Percentiles rank a stretch among this genome's conserved stretches.
Conservation (phyloP, 37 sponge, comb jelly and placozoan species). For the Beroe ovata region DNA sequence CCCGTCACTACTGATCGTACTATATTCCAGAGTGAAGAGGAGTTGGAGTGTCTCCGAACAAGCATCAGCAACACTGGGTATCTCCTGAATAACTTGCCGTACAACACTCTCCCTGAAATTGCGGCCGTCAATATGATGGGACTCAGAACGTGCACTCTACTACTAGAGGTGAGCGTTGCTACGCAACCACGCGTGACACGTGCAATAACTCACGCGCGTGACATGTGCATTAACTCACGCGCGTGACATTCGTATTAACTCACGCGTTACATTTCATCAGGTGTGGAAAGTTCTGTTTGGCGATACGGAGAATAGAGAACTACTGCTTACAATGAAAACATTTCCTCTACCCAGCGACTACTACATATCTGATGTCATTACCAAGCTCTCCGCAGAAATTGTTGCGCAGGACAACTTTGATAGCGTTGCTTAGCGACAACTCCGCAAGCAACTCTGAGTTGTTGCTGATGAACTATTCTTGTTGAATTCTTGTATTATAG, state of each 20-base stretch:
- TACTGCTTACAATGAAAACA: conserved; percentile 59
- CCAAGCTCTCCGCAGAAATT: conserved; percentile 58
- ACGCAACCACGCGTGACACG: too few species aligned
- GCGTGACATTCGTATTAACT: too few species aligned
- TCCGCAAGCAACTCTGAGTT: not conserved
- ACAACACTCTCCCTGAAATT: conserved; percentile 41
- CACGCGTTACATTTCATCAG: not conserved
- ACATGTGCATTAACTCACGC: too few species aligned
- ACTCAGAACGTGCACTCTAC: conserved; percentile 30
- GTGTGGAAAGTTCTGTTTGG: conserved; percentile 26
- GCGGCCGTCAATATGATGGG: conserved; percentile 55
- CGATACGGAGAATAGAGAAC: conserved; percentile 49
- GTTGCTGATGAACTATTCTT: too few species aligned
- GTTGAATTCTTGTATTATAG: too few species aligned
- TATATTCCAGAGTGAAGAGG: conserved; percentile 4
- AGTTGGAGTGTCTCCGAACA: not conserved
- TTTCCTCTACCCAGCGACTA: conserved; percentile 61
- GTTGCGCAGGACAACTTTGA: conserved; percentile 12
- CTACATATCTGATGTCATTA: conserved; percentile 25
- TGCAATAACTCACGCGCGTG: too few species aligned
- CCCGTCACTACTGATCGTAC: not conserved
- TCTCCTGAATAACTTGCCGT: conserved; percentile 1
- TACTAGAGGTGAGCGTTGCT: conserved; percentile 19
- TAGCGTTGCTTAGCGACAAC: not conserved
- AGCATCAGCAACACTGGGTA: conserved; percentile 7